phyloP scores from a whole-genome alignment of 2,113 vertebrate genomes.

The Dunckerocampus dactyliophorus region DNA sequence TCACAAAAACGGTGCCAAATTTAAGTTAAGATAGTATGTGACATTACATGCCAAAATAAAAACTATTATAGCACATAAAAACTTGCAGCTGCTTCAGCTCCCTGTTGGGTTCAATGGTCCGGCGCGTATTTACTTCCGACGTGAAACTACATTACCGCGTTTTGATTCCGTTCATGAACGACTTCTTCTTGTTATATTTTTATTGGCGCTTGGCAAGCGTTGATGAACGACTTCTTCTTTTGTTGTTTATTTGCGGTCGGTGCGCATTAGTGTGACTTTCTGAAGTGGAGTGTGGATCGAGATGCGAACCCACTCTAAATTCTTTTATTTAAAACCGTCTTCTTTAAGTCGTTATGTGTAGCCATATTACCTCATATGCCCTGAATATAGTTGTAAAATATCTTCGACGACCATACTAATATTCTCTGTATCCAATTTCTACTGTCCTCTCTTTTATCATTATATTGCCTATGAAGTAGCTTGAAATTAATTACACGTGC shows the following conservation, averaged over 20 bases:
- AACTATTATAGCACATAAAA: no score
- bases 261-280: not conserved
- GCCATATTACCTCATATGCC: no score
- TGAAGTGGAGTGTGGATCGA: not conserved
- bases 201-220: not conserved
- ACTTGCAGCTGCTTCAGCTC: no score
- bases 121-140: conserved; percentile 39
- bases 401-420: no score
- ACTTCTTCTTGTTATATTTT: not conserved
- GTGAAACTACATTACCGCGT: conserved; percentile 12
- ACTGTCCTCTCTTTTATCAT: no score
- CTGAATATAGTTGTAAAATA: no score
- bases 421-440: no score
- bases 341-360: not conserved
- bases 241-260: not conserved
- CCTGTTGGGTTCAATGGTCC: conserved; percentile 26
- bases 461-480: no score
- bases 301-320: not conserved
- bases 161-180: not conserved
- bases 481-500: no score
- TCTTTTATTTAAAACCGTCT: not conserved
- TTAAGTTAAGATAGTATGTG: not conserved
- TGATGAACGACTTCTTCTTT: not conserved
- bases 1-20: conserved; percentile 3
- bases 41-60: not conserved